Conservation (phyloP, 2,888 invertebrate species). For the Margaritifera margaritifera region DNA sequence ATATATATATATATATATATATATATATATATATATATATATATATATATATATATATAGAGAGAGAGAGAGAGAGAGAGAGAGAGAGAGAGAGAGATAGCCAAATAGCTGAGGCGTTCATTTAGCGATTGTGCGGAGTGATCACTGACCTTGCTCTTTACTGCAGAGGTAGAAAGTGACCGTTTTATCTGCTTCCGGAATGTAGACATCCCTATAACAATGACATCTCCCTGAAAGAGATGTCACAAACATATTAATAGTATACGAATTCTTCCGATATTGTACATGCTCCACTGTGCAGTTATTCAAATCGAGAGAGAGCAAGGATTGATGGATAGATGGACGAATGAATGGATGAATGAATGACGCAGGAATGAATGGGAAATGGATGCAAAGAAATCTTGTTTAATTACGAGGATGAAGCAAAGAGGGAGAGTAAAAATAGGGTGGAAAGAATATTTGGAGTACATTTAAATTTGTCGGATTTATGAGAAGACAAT, state of each 20-base stretch:
- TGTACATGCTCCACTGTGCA: not conserved
- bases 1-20: not conserved
- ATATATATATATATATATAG: too few relatives aligned
- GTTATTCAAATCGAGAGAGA: not conserved
- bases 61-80: not conserved
- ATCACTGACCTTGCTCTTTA: conserved; percentile 44
- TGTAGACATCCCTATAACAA: conserved; percentile 48
- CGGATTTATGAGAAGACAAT: too few relatives aligned
- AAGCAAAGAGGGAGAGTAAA: too few relatives aligned
- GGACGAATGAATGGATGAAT: not conserved
- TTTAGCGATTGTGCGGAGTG: not conserved
- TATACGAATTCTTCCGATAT: not conserved
- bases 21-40: not conserved
- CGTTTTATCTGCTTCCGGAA: conserved; percentile 51
- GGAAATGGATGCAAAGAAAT: too few relatives aligned
- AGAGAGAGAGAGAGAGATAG: not conserved
- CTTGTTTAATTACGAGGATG: too few relatives aligned
- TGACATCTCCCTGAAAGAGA: conserved; percentile 54
- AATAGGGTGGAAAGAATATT: too few relatives aligned
- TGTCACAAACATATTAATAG: not conserved
- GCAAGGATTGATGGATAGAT: not conserved
- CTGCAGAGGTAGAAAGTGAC: conserved; percentile 52
- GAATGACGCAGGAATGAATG: not conserved
- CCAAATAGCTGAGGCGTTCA: too few relatives aligned
- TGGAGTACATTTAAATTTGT: too few relatives aligned